A percentile compares a stretch with the other conserved stretches of the same genome.
Conservation (phyloP, 2,888 invertebrate genomes). For the Resseliella maxima region DNA sequence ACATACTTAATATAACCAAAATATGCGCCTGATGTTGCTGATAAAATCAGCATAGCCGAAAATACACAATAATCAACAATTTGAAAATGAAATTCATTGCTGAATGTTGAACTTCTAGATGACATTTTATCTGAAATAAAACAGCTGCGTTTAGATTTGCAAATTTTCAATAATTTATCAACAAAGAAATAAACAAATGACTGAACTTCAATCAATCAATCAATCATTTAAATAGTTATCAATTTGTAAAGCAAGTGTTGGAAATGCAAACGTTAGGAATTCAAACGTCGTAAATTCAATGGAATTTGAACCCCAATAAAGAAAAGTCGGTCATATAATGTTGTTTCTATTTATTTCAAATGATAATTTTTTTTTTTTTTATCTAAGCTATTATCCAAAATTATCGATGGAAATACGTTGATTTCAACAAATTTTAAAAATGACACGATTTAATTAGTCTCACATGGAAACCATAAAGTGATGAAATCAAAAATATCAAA, state of each 20-base stretch:
- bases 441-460: too few relatives aligned
- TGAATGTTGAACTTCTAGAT: neutral
- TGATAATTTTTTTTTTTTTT: too few relatives aligned
- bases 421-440: too few relatives aligned
- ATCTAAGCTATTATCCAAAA: too few relatives aligned
- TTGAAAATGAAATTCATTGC: conserved; percentile 61
- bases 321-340: too few relatives aligned
- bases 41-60: conserved; percentile 75
- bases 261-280: too few relatives aligned
- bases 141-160: neutral
- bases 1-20: conserved; percentile 65
- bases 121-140: conserved; percentile 18
- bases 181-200: neutral
- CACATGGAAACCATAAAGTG: too few relatives aligned
- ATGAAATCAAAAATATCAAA: too few relatives aligned
- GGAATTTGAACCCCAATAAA: too few relatives aligned
- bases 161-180: neutral
- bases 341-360: too few relatives aligned
- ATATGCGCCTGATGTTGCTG: conserved; percentile 83
- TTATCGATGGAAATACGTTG: too few relatives aligned
- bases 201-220: neutral
- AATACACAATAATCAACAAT: conserved; percentile 78
- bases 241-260: neutral
- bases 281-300: too few relatives aligned
- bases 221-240: neutral